These are phyloP conservation scores for Tadarida brasiliensis DNA, from an alignment of 2,797 vertebrate species.

Conservation along the genomic window DNA sequence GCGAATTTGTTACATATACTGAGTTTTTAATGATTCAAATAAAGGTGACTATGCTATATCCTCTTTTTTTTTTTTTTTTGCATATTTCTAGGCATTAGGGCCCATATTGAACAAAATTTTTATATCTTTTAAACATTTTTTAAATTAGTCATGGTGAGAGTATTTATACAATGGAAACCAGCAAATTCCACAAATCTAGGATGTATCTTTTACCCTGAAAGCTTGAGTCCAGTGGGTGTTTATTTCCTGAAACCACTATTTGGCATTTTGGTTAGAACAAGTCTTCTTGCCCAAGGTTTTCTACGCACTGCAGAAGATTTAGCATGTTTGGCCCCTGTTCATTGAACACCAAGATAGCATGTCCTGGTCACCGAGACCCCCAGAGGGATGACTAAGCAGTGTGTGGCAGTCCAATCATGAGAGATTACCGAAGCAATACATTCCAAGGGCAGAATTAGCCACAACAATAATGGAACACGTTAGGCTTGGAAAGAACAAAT, in stretches of 20 bases:
- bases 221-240: not conserved
- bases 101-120: not conserved
- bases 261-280: not conserved
- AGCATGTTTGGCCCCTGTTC: too few relatives aligned
- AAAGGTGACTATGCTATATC: not conserved
- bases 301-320: not conserved
- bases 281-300: not conserved
- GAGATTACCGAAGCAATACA: not conserved
- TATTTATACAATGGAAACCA: not conserved
- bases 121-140: not conserved
- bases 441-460: not conserved
- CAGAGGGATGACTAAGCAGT: not conserved
- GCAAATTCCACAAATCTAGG: not conserved
- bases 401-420: not conserved
- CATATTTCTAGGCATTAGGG: not conserved
- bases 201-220: not conserved
- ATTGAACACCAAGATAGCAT: not conserved
- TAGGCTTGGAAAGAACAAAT: not conserved
- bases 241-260: not conserved
- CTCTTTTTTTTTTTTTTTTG: not conserved
- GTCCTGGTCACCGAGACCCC: not conserved
- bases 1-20: not conserved
- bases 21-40: not conserved
- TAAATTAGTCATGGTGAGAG: not conserved
- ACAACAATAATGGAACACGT: not conserved